Evolutionary conservation across 2,113 vertebrate genomes (phyloP), one percentile per base, ranked within the genome.

Genomic region (Meleagris gallopavo): DNA sequence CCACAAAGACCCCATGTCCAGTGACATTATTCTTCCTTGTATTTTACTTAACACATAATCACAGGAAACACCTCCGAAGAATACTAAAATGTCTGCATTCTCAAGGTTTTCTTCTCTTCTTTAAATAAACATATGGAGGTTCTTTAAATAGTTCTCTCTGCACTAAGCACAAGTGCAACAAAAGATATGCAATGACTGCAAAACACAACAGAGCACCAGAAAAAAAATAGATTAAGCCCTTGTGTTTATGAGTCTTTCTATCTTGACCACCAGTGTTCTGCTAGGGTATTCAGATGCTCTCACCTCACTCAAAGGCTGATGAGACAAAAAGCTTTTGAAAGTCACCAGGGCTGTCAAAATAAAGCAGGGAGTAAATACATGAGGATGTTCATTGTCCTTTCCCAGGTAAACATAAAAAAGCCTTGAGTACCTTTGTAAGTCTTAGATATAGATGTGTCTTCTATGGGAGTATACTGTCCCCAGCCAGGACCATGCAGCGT

Each of bases 111-210:
- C 74, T 79, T 72, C n/a, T 74, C 14, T 69, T 66, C 83, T 86
- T 93, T 88, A 91, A 94, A 86, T 80, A 91, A 93, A 86, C 67
- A 80, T 29, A 66, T 45, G 22, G 66, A 76, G 3, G 21, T 86
- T 94, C 88, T 82, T 95, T 88, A 93, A 94, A 92, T 79, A 89
- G 76, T 71, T 40, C 46, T 86, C 83, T 88, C 88, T 89, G 61
- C 46, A 81, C 88, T 62, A 85, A 93, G 83, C 76, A 22, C 48
- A 83, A 83, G 57, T 86, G 43, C 76, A 96, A 75, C 18, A 46
- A 93, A 95, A 90, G 61, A 89, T 84, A 15, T 93, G 52, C 94
- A 88, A 83, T 83, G 87, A 72, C 71, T 90, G 94, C 88, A 86
- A 77, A 96, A 93, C 72, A 93, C 45, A 96, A 80, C 71, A 83